Conservation (phyloP, 2,113 vertebrate genomes). For the Anhinga rufa region DNA sequence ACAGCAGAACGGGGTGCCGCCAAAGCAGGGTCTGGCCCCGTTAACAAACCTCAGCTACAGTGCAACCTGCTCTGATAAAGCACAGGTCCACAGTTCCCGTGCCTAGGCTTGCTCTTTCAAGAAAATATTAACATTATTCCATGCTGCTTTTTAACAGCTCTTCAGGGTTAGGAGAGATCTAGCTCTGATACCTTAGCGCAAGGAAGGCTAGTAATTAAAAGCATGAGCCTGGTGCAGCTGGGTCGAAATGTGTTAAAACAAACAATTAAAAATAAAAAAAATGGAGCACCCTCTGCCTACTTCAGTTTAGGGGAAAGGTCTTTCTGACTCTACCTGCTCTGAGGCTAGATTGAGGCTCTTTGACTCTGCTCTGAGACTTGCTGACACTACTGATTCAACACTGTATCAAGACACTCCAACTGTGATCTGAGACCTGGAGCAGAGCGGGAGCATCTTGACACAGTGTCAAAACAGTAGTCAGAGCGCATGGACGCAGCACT, state of each 20-base stretch:
- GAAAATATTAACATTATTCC: conserved; percentile 16
- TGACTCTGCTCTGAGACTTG: conserved; percentile 46
- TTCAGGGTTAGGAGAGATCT: neutral
- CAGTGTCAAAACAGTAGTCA: conserved; percentile 59
- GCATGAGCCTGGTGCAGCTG: neutral
- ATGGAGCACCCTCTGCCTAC: neutral
- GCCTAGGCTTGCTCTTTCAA: neutral
- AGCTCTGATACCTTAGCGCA: neutral
- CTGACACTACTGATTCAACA: conserved; percentile 57
- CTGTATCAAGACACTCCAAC: conserved; percentile 64
- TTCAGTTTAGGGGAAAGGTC: neutral
- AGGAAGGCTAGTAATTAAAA: neutral
- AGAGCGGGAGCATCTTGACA: conserved; percentile 64
- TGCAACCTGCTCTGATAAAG: neutral
- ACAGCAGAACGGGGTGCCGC: neutral
- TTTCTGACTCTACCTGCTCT: conserved; percentile 27
- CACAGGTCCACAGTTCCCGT: neutral
- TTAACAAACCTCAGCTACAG: neutral
- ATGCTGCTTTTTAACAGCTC: conserved; percentile 7
- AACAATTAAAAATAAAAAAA: neutral
- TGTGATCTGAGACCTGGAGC: conserved; percentile 64
- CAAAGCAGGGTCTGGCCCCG: neutral
- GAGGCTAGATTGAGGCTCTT: conserved; percentile 4
- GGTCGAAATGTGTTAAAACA: neutral
- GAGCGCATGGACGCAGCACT: conserved; percentile 17